Evolutionary conservation across 1,140 invertebrate species (phyloP).

Genomic region (Achatina immaculata): DNA sequence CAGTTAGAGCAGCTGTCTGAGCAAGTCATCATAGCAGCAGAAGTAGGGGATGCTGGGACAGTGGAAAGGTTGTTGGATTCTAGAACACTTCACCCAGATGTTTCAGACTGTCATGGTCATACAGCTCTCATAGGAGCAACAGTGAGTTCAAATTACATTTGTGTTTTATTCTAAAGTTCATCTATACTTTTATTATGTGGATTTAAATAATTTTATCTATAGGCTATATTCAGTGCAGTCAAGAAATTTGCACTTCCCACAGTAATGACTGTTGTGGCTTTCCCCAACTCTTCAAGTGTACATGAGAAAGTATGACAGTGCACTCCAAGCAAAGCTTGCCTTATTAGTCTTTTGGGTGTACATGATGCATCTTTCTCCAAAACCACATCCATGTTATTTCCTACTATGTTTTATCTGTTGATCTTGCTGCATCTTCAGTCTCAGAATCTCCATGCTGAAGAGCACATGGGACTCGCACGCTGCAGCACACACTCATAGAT

Average conservation of each 20-base stretch:
- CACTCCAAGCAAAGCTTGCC: too few relatives aligned
- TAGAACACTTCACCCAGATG: slow-evolving; percentile 65
- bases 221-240: slow-evolving; percentile 1
- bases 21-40: slow-evolving; percentile 58
- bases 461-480: too few relatives aligned
- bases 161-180: neutral
- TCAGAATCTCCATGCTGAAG: too few relatives aligned
- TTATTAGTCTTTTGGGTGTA: too few relatives aligned
- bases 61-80: slow-evolving; percentile 60
- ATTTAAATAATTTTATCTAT: too few relatives aligned
- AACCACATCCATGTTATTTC: too few relatives aligned
- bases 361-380: too few relatives aligned
- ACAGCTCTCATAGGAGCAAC: slow-evolving; percentile 66
- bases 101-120: slow-evolving; percentile 63
- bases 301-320: too few relatives aligned
- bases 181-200: slow-evolving; percentile 8
- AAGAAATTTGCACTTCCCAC: neutral
- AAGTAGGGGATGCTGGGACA: slow-evolving; percentile 53
- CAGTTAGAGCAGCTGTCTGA: slow-evolving; percentile 62
- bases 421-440: too few relatives aligned
- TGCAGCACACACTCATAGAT: too few relatives aligned
- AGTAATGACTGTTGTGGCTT: neutral
- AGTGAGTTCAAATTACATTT: slow-evolving; percentile 57
- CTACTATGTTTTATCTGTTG: too few relatives aligned
- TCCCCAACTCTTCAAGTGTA: too few relatives aligned